Conservation (phyloP, 92 coral and sea anemone genomes). For the Porites evermanni region DNA sequence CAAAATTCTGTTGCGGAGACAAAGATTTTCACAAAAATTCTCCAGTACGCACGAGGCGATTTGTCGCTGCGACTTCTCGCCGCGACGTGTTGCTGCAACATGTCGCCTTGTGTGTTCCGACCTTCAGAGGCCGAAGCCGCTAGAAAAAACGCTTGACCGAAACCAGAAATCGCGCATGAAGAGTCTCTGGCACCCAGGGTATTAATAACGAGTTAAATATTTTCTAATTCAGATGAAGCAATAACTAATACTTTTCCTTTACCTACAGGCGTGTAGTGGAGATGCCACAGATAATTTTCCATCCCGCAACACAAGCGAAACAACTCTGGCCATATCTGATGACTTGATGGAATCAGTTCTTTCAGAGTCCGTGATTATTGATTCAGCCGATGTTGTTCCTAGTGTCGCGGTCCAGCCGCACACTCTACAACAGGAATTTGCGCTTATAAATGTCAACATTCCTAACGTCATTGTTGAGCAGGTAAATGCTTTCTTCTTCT, state of each 20-base stretch:
- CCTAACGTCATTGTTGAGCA: constrained; percentile 87
- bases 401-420: constrained; percentile 65
- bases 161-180: too few species aligned
- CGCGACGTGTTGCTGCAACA: too few species aligned
- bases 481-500: constrained; percentile 36
- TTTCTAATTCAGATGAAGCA: too few species aligned
- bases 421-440: constrained; percentile 91
- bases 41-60: too few species aligned
- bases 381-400: constrained; percentile 34
- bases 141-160: too few species aligned
- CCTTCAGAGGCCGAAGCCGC: too few species aligned
- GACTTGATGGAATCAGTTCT: constrained; percentile 39
- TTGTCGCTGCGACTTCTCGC: too few species aligned
- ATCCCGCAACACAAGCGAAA: constrained; percentile 33
- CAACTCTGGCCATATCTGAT: constrained; percentile 34
- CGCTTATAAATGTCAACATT: constrained; percentile 83
- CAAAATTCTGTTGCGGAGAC: too few species aligned
- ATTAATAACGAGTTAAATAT: too few species aligned
- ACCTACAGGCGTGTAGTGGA: constrained; percentile 79
- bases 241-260: background rate
- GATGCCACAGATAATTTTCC: constrained; percentile 58
- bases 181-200: too few species aligned
- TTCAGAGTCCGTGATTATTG: constrained; percentile 42
- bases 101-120: too few species aligned
- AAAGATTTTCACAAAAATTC: too few species aligned